Conservation (phyloP, 2,888 invertebrate genomes). For the Hydriomena furcata region DNA sequence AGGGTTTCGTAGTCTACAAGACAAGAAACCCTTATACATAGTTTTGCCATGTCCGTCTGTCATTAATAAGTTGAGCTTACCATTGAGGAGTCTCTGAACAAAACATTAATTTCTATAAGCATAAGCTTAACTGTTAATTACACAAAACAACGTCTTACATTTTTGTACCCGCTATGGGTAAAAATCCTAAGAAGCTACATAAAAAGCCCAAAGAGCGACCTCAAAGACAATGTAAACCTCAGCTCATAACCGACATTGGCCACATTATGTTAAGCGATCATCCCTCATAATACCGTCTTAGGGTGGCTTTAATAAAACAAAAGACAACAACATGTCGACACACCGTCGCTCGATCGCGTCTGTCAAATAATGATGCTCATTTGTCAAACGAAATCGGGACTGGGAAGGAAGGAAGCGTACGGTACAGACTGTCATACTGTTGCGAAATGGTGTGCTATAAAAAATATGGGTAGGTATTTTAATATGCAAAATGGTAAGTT, state of each 20-base stretch:
- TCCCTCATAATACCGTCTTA: slow-evolving; percentile 59
- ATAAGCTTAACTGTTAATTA: too few relatives aligned
- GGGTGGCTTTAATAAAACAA: slow-evolving; percentile 80
- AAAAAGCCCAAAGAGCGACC: slow-evolving; percentile 16
- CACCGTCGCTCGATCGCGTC: slow-evolving; percentile 62
- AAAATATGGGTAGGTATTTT: neutral
- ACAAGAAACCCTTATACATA: too few relatives aligned
- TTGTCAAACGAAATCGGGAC: slow-evolving; percentile 76
- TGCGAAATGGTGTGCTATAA: neutral
- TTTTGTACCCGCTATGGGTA: too few relatives aligned
- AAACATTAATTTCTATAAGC: too few relatives aligned
- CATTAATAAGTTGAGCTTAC: too few relatives aligned
- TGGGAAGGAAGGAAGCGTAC: slow-evolving; percentile 24
- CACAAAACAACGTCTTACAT: too few relatives aligned
- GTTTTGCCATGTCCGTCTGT: too few relatives aligned
- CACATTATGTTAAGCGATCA: slow-evolving; percentile 52
- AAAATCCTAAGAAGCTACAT: neutral
- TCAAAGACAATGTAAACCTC: slow-evolving; percentile 27
- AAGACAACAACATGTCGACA: slow-evolving; percentile 78
- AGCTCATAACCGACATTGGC: slow-evolving; percentile 50
- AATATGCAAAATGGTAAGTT: neutral
- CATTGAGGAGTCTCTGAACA: too few relatives aligned
- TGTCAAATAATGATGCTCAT: slow-evolving; percentile 82
- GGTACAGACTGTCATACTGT: neutral
- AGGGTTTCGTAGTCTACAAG: too few relatives aligned